Evolutionary conservation across 2,113 vertebrate genomes (phyloP).

Genomic region (Boleophthalmus pectinirostris): DNA sequence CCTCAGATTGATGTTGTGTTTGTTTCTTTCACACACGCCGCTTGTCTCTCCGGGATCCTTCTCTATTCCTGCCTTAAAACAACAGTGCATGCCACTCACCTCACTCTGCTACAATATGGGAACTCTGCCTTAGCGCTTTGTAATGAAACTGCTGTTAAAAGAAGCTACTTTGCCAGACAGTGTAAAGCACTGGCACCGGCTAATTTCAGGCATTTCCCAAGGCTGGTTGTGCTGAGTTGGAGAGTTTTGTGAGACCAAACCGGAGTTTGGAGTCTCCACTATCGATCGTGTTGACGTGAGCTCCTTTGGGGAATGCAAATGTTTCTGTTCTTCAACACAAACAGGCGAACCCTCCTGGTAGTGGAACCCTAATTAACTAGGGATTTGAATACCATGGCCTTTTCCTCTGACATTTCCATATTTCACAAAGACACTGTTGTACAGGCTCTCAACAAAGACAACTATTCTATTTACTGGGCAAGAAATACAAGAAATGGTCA

Average conservation of each 20-base stretch:
- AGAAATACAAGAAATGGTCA: constrained; percentile 25
- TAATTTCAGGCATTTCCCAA: constrained; percentile 45
- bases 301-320: constrained; percentile 74
- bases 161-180: constrained; percentile 2
- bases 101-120: constrained; percentile 35
- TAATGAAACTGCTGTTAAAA: not conserved
- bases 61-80: constrained; percentile 36
- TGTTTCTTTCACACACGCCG: constrained; percentile 54
- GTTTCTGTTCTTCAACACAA: constrained; percentile 65
- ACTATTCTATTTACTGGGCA: constrained; percentile 32
- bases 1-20: constrained; percentile 60
- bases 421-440: constrained; percentile 63
- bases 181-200: constrained; percentile 35
- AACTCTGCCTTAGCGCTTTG: constrained; percentile 24
- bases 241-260: constrained; percentile 50
- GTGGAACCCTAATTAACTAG: constrained; percentile 69
- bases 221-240: constrained; percentile 62
- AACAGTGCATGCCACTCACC: constrained; percentile 38
- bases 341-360: constrained; percentile 62
- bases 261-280: constrained; percentile 56
- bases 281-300: constrained; percentile 73
- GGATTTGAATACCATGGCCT: constrained; percentile 71
- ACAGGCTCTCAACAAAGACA: constrained; percentile 49
- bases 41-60: constrained; percentile 33
- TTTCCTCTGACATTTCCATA: constrained; percentile 69